Evolutionary conservation across 1,140 invertebrate species (phyloP).

Genomic region (Ips nitidus): DNA sequence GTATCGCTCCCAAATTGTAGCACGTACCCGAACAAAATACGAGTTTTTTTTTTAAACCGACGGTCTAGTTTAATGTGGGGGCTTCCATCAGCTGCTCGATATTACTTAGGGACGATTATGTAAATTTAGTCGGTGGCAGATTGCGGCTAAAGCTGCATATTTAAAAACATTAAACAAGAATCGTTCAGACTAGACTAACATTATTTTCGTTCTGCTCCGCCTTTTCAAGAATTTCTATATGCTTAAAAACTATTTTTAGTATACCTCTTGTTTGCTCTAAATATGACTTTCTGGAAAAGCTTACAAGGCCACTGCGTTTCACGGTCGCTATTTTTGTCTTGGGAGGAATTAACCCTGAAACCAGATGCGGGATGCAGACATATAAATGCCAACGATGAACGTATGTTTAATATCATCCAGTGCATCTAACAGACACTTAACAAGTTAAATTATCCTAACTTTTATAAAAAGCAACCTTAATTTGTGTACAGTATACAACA

Average conservation of each 20-base stretch:
- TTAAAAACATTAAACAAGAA: neutral
- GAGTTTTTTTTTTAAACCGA: neutral
- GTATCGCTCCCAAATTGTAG: neutral
- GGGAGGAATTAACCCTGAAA: no score
- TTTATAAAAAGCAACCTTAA: no score
- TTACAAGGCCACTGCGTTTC: constrained; percentile 5
- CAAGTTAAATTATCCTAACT: no score
- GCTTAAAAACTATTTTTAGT: neutral
- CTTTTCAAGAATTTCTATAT: neutral
- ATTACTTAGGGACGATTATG: neutral
- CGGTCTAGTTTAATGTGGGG: neutral
- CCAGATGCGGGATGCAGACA: no score
- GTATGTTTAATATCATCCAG: no score
- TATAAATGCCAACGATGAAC: no score
- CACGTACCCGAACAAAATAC: neutral
- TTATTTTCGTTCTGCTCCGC: constrained; percentile 3
- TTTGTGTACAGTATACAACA: no score
- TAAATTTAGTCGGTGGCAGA: neutral
- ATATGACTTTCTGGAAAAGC: constrained; percentile 11
- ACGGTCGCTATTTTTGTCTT: constrained; percentile 6
- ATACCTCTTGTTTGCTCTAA: constrained; percentile 2
- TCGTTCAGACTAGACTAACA: neutral
- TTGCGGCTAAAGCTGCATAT: neutral
- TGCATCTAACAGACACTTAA: no score
- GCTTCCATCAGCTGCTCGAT: neutral